Evolutionary conservation across 2,797 vertebrate species (phyloP).

Genomic region (Eulemur coronatus): DNA sequence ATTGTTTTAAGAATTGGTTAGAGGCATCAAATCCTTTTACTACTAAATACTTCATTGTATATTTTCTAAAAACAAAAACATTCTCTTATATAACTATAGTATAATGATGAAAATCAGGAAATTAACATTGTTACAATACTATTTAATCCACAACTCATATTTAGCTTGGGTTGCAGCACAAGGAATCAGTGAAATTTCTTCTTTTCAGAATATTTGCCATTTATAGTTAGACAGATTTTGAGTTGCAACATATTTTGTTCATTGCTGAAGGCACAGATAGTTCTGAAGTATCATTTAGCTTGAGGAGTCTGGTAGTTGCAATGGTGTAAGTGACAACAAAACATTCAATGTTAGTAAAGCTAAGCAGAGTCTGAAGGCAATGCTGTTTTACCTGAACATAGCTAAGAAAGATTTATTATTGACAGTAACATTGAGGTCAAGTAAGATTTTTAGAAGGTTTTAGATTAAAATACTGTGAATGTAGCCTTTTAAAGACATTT

Average conservation of each 20-base stretch:
- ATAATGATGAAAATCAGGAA: background rate
- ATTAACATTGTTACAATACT: background rate
- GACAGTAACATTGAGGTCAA: background rate
- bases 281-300: background rate
- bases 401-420: background rate
- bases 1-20: background rate
- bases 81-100: background rate
- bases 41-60: background rate
- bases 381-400: background rate
- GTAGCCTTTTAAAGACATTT: background rate
- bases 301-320: background rate
- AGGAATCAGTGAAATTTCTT: background rate
- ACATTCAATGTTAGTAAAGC: background rate
- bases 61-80: background rate
- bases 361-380: background rate
- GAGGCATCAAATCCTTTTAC: background rate
- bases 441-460: background rate
- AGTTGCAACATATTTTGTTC: background rate
- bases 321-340: background rate
- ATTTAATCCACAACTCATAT: background rate
- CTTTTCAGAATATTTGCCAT: constrained; percentile 1
- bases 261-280: background rate
- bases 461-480: background rate
- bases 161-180: background rate
- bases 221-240: constrained; percentile 14